Conservation (phyloP, 1,140 invertebrate species). For the Whitmania pigra region DNA sequence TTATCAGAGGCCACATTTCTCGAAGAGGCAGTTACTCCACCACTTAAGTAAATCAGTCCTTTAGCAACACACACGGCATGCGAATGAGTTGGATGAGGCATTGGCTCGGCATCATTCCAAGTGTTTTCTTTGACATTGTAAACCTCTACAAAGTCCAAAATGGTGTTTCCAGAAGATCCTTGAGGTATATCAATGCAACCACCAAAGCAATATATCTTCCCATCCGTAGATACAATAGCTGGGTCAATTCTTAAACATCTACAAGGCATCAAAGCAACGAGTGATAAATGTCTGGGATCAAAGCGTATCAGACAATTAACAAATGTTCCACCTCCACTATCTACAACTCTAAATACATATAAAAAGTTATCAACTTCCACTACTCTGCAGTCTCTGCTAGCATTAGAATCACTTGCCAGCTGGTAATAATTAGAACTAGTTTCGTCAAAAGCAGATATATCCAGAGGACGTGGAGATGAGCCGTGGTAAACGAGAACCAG, state of each 20-base stretch:
- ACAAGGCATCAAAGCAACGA: conserved; percentile 37
- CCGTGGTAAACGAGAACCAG: conserved; percentile 38
- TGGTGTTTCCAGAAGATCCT: conserved; percentile 55
- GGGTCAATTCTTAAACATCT: conserved; percentile 35
- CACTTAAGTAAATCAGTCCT: conserved; percentile 36
- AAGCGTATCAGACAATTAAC: conserved; percentile 39
- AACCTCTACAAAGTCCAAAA: conserved; percentile 64
- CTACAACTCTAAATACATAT: conserved; percentile 39
- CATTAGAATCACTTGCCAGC: conserved; percentile 36
- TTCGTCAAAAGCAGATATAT: conserved; percentile 37
- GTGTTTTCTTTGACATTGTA: conserved; percentile 64
- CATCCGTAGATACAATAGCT: conserved; percentile 53
- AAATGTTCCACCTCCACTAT: conserved; percentile 38
- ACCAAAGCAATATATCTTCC: conserved; percentile 73
- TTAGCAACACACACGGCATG: conserved; percentile 28
- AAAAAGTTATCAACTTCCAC: conserved; percentile 37
- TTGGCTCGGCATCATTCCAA: conserved; percentile 61
- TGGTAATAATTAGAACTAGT: conserved; percentile 33
- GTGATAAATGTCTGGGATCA: conserved; percentile 37
- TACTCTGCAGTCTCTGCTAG: conserved; percentile 36
- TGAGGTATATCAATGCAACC: conserved; percentile 63
- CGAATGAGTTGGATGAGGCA: conserved; percentile 48
- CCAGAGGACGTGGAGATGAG: conserved; percentile 36
- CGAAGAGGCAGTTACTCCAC: conserved; percentile 35
- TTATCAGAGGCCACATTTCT: conserved; percentile 32